Evolutionary conservation across 2,888 invertebrate species (phyloP).

Genomic region (Torymus texanus): DNA sequence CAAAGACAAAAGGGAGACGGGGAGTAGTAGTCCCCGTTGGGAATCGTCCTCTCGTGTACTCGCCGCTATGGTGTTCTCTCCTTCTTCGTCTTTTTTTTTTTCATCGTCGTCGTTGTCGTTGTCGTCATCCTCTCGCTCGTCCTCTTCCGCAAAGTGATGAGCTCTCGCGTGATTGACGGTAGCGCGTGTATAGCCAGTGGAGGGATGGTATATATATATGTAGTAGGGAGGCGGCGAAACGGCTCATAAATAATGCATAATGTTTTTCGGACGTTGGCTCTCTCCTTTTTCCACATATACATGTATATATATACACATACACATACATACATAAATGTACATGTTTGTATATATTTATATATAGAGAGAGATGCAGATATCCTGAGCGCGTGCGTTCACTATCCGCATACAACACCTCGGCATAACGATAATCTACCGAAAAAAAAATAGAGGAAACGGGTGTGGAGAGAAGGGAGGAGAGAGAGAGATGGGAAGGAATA

Average conservation of each 20-base stretch:
- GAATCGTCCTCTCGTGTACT: neutral
- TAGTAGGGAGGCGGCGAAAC: constrained; percentile 52
- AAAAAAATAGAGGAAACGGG: neutral
- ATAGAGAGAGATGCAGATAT: too few species aligned
- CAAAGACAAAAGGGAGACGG: constrained; percentile 1
- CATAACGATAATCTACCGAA: neutral
- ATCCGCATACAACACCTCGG: neutral
- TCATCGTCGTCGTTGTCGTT: neutral
- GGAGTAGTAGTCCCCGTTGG: neutral
- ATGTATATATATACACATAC: neutral
- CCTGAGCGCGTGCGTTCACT: too few species aligned
- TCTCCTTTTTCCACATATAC: constrained; percentile 52
- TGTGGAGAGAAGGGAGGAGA: neutral
- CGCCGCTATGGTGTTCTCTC: too few species aligned
- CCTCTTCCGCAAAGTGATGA: constrained; percentile 51
- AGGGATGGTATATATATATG: too few species aligned
- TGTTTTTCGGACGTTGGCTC: constrained; percentile 73
- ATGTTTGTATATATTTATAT: too few species aligned
- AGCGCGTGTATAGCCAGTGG: too few species aligned
- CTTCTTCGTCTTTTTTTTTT: neutral
- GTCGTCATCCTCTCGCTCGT: neutral
- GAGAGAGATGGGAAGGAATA: neutral
- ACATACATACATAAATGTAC: too few species aligned
- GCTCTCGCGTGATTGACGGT: constrained; percentile 54
- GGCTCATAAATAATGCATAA: constrained; percentile 70